Evolutionary conservation across 2,797 vertebrate genomes (phyloP), one percentile per base, ranked within the genome.

Genomic region (Gymnodraco acuticeps): DNA sequence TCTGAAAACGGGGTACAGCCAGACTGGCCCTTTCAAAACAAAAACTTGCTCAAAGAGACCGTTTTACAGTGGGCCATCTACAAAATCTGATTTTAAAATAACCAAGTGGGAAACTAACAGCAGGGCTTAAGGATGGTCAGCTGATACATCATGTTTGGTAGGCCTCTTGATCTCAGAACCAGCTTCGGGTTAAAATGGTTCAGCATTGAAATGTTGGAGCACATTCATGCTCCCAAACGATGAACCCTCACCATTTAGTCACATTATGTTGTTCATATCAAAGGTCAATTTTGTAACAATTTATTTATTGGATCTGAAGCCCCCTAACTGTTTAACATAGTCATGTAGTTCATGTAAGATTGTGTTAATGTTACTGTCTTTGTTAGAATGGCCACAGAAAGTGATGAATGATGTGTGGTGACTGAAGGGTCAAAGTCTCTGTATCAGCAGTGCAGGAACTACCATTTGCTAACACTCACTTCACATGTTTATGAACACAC

Each of bases 391-490:
- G 45, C 51, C n/a, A 38, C n/a, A 38, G 6, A 65, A 41, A 65
- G 11, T 58, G 70, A 61, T 56, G 51, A 77, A 23, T 48, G 38
- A 69, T 73, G 67, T 73, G 68, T 59, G 63, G 56, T 76, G 56
- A 77, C 71, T 27, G 9, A 16, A 51, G 51, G 55, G 59, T 64
- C 64, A 59, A 48, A 60, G 56, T 19, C 41, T 75, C 53, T 68
- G 46, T 27, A 66, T 71, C 71, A 72, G 51, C 69, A 68, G 38
- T 0, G 53, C 52, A 73, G 64, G 54, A 70, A 64, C 53, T 46
- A 41, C 82, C 80, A 78, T 85, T 87, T 80, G 82, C 72, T 84
- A 68, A 83, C 75, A 81, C 63, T 73, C 50, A 69, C 65, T 75
- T 81, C 75, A 77, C 67, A 75, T 70, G 9, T 60, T 61, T 69